Percentiles rank a stretch among this genome's conserved stretches.
phyloP scores from a whole-genome alignment of 2,888 invertebrate genomes.

The Smittia sp. region DNA sequence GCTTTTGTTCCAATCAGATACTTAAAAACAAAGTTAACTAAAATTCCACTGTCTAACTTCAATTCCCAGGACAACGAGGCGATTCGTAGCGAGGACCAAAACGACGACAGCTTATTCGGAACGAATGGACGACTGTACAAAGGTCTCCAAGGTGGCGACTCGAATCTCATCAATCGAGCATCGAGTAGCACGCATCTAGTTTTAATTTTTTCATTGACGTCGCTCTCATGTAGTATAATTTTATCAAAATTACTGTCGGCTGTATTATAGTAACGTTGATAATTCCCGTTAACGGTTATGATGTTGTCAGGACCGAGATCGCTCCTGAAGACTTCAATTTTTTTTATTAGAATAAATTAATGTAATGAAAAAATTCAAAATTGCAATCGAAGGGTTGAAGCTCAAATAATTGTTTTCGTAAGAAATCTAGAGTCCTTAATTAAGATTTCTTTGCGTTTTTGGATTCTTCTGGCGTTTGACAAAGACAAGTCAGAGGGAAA shows the following conservation, averaged over 20 bases:
- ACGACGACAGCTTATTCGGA: conserved; percentile 28
- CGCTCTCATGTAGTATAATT: conserved; percentile 29
- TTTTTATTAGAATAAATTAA: too few relatives aligned
- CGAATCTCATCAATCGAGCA: conserved; percentile 25
- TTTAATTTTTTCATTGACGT: conserved; percentile 14
- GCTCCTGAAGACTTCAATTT: too few relatives aligned
- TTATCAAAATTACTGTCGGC: conserved; percentile 32
- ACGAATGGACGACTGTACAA: conserved; percentile 36
- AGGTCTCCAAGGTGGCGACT: background rate
- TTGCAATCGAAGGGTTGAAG: background rate
- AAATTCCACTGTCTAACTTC: too few relatives aligned
- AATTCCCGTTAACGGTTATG: too few relatives aligned
- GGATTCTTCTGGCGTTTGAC: background rate
- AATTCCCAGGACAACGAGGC: conserved; percentile 33
- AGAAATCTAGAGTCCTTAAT: background rate
- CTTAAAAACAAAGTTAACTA: too few relatives aligned
- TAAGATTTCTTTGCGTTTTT: conserved; percentile 26
- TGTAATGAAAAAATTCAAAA: background rate
- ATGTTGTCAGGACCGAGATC: too few relatives aligned
- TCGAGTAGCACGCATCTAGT: background rate
- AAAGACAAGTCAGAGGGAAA: background rate
- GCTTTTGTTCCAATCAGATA: too few relatives aligned
- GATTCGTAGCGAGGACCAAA: conserved; percentile 37
- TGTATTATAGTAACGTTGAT: conserved; percentile 31
- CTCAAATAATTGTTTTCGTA: background rate